A percentile compares a stretch with the other conserved stretches of the same genome.
phyloP scores from a whole-genome alignment of 2,888 invertebrate species.

The Ophion costatus region DNA sequence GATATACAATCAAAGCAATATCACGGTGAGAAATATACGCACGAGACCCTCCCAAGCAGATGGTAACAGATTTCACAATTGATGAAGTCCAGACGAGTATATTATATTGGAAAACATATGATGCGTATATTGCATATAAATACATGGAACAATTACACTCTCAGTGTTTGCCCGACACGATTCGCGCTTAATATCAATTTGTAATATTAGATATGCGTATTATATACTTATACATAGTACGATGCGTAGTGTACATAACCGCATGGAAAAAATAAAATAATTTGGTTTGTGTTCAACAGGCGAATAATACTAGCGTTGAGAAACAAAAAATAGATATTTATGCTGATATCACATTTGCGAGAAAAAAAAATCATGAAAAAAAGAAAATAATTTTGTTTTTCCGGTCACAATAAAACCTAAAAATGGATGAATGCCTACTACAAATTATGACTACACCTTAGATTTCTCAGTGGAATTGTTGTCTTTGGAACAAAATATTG shows the following conservation, averaged over 20 bases:
- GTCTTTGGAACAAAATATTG: slow-evolving; percentile 44
- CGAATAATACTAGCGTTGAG: slow-evolving; percentile 18
- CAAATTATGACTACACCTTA: slow-evolving; percentile 31
- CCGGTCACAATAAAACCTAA: slow-evolving; percentile 33
- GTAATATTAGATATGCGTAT: slow-evolving; percentile 20
- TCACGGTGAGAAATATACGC: slow-evolving; percentile 29
- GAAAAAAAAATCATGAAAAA: slow-evolving; percentile 6
- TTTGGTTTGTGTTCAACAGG: slow-evolving; percentile 18
- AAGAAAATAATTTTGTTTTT: slow-evolving; percentile 16
- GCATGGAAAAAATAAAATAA: slow-evolving; percentile 1
- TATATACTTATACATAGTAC: slow-evolving; percentile 12
- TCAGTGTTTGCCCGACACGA: background rate
- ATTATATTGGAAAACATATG: slow-evolving; percentile 28
- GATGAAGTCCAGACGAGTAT: slow-evolving; percentile 20
- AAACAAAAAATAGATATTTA: slow-evolving; percentile 36
- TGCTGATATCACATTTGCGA: slow-evolving; percentile 20
- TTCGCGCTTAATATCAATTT: slow-evolving; percentile 11
- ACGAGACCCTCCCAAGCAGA: slow-evolving; percentile 18
- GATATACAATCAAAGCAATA: slow-evolving; percentile 24
- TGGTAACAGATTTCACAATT: slow-evolving; percentile 24
- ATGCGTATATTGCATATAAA: background rate
- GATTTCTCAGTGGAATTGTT: slow-evolving; percentile 32
- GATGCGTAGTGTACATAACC: slow-evolving; percentile 19
- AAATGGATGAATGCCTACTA: slow-evolving; percentile 22
- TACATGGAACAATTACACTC: slow-evolving; percentile 30